A percentile compares a stretch with the other conserved stretches of the same genome.
phyloP scores from a whole-genome alignment of 2,888 invertebrate species.

The Dyspetes luteomarginatus region DNA sequence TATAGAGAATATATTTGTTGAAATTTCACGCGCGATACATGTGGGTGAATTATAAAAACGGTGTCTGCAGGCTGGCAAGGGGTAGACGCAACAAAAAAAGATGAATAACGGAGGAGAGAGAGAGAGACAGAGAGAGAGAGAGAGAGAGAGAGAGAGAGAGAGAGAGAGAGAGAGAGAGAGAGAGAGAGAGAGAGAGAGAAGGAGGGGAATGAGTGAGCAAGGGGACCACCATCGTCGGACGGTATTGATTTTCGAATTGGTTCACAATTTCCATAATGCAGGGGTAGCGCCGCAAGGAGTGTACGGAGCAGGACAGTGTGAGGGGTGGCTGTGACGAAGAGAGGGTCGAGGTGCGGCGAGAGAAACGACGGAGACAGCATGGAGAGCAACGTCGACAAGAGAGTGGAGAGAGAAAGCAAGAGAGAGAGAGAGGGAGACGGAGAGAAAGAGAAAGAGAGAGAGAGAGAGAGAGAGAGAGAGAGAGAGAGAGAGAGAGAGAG shows the following conservation, averaged over 20 bases:
- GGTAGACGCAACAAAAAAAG: conserved; percentile 32
- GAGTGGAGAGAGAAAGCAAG: conserved; percentile 25
- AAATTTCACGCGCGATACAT: conserved; percentile 37
- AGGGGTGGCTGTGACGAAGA: conserved; percentile 66
- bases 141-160: conserved; percentile 36
- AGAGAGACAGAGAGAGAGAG: conserved; percentile 29
- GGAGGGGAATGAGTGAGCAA: conserved; percentile 45
- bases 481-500: conserved; percentile 19
- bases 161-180: conserved; percentile 33
- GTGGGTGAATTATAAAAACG: conserved; percentile 31
- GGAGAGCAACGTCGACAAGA: conserved; percentile 26
- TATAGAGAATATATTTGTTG: conserved; percentile 35
- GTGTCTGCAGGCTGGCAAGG: conserved; percentile 23
- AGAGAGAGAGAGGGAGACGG: conserved; percentile 28
- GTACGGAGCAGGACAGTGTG: conserved; percentile 50
- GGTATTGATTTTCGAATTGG: conserved; percentile 83
- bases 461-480: conserved; percentile 29
- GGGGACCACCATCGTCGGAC: conserved; percentile 68
- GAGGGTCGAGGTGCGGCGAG: conserved; percentile 60
- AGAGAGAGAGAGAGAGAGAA: conserved; percentile 33
- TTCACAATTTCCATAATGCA: conserved; percentile 83
- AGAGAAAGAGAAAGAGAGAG: conserved; percentile 34
- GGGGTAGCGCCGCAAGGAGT: conserved; percentile 59
- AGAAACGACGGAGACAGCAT: conserved; percentile 54
- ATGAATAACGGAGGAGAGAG: conserved; percentile 58